A percentile compares a stretch with the other conserved stretches of the same genome.
Evolutionary conservation across 1,140 invertebrate species (phyloP).

Genomic region (Drosophila rhopaloa): DNA sequence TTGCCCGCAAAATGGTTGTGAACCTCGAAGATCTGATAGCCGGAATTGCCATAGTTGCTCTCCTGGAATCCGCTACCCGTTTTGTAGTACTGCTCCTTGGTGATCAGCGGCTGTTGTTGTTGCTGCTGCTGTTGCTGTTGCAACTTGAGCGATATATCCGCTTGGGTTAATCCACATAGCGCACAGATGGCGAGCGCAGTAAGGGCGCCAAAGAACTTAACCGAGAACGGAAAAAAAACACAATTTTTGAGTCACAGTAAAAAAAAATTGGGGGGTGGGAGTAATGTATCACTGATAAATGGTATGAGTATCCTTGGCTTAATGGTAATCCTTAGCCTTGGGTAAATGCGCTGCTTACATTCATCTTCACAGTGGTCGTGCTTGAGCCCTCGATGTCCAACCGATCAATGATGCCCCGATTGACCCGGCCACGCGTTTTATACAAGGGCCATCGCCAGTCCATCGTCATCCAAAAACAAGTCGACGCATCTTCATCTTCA

Average conservation of each 20-base stretch:
- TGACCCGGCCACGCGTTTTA: constrained; percentile 76
- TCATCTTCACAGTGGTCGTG: constrained; percentile 82
- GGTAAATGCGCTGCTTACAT: constrained; percentile 58
- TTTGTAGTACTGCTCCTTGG: constrained; percentile 30
- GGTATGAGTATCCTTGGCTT: constrained; percentile 4
- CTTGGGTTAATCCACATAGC: constrained; percentile 48
- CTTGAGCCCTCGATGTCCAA: constrained; percentile 81
- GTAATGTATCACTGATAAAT: constrained; percentile 8
- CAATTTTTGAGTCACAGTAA: constrained; percentile 4
- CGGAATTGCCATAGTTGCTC: constrained; percentile 64
- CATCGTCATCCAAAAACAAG: constrained; percentile 26
- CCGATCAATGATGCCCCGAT: constrained; percentile 75
- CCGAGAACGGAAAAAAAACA: constrained; percentile 24
- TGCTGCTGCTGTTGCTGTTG: constrained; percentile 39
- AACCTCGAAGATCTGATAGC: constrained; percentile 78
- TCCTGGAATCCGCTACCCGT: constrained; percentile 61
- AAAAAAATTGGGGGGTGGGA: not conserved
- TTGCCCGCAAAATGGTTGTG: constrained; percentile 71
- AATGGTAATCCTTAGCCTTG: constrained; percentile 35
- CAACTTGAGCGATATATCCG: constrained; percentile 71
- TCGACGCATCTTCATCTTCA: constrained; percentile 55
- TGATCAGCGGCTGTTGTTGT: constrained; percentile 26
- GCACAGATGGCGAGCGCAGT: constrained; percentile 57
- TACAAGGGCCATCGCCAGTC: constrained; percentile 30
- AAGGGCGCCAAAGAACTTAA: constrained; percentile 59